Conservation (phyloP, 2,113 vertebrate genomes). For the Oreochromis aureus region DNA sequence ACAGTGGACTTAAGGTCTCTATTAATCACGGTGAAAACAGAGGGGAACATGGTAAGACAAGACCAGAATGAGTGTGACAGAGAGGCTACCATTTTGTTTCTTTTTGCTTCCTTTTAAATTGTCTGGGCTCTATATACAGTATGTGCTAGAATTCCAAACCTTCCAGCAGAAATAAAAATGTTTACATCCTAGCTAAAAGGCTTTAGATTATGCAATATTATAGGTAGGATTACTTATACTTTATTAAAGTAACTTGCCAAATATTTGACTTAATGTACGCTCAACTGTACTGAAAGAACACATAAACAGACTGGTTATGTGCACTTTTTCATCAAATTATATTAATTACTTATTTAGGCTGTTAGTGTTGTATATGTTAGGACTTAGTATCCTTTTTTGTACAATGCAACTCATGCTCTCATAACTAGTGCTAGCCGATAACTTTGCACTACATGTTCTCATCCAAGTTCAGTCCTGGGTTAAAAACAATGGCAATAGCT, state of each 20-base stretch:
- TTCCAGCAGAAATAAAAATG: neutral
- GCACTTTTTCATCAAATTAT: neutral
- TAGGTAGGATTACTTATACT: neutral
- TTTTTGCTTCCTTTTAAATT: neutral
- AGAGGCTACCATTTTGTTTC: neutral
- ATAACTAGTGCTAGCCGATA: neutral
- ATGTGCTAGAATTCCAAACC: neutral
- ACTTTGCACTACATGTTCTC: neutral
- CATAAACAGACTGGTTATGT: neutral
- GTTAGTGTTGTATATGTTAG: neutral
- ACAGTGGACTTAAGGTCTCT: slow-evolving; percentile 18
- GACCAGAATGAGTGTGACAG: neutral
- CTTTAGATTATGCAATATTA: neutral
- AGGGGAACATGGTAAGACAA: neutral
- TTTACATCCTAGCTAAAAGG: neutral
- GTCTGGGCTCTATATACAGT: neutral
- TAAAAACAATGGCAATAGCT: neutral
- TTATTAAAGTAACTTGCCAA: neutral
- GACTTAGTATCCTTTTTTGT: neutral
- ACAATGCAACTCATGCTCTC: neutral
- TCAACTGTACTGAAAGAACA: neutral
- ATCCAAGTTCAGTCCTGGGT: neutral
- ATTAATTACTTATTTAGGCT: neutral
- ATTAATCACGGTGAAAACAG: slow-evolving; percentile 40
- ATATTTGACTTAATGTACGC: neutral